phyloP scores from a whole-genome alignment of 2,113 vertebrate species.

The Crypturellus undulatus region DNA sequence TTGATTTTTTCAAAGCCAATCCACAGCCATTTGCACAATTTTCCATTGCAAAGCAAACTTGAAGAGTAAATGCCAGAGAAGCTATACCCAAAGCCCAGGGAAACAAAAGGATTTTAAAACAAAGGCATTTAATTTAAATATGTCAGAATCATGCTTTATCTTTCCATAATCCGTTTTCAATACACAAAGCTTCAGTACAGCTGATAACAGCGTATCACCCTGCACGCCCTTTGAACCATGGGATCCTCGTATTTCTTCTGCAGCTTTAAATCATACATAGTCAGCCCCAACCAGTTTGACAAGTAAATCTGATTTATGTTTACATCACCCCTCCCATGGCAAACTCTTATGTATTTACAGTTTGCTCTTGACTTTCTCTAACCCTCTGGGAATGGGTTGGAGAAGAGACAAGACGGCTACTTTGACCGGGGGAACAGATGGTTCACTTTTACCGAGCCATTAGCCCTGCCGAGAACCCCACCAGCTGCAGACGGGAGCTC shows the following conservation, averaged over 20 bases:
- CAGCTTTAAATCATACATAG: conserved; percentile 46
- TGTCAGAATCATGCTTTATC: background rate
- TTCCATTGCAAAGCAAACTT: background rate
- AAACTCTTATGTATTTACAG: conserved; percentile 38
- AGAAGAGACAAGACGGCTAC: conserved; percentile 35
- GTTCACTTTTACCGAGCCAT: conserved; percentile 53
- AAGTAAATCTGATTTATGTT: conserved; percentile 51
- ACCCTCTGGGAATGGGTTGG: background rate
- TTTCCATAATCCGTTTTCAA: conserved; percentile 39
- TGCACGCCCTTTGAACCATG: conserved; percentile 9
- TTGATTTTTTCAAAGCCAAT: background rate
- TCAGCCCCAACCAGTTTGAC: conserved; percentile 9
- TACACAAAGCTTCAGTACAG: background rate
- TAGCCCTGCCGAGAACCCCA: conserved; percentile 45
- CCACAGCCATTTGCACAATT: background rate
- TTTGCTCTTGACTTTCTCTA: conserved; percentile 60
- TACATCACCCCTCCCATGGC: conserved; percentile 26
- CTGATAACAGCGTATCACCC: background rate
- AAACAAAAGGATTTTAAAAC: background rate
- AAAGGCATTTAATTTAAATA: conserved; percentile 15
- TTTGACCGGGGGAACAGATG: conserved; percentile 49
- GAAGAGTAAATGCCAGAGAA: background rate
- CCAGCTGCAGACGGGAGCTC: conserved; percentile 47
- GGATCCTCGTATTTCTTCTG: conserved; percentile 13
- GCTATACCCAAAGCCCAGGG: background rate